phyloP scores from a whole-genome alignment of 2,797 vertebrate genomes.

The Poeciliopsis infans region DNA sequence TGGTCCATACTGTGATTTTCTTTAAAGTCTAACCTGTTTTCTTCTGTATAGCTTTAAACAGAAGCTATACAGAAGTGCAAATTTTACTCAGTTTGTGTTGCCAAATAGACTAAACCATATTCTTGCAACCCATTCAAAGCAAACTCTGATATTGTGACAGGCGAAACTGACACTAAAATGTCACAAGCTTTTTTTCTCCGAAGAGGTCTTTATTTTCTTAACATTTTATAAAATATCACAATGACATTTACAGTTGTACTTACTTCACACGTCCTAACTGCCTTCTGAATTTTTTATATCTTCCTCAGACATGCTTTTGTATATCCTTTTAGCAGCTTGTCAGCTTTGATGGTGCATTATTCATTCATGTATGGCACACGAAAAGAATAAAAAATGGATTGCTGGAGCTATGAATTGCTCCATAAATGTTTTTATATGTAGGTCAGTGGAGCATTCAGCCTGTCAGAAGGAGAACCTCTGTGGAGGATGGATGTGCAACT shows the following conservation, averaged over 20 bases:
- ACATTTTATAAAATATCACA: neutral
- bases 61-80: neutral
- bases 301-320: neutral
- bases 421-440: neutral
- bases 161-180: neutral
- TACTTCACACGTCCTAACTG: neutral
- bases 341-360: neutral
- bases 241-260: neutral
- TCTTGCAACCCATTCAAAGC: neutral
- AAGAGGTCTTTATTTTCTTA: neutral
- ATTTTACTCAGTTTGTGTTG: neutral
- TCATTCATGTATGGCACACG: neutral
- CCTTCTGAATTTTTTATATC: neutral
- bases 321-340: neutral
- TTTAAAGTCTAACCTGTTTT: neutral
- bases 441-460: conserved; percentile 9
- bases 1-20: neutral
- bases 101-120: neutral
- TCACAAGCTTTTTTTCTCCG: neutral
- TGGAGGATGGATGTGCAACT: conserved; percentile 1
- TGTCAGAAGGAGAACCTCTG: neutral
- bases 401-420: neutral
- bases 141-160: neutral
- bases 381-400: neutral
- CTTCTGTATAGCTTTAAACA: neutral